Conservation (phyloP, 2,888 invertebrate genomes). For the Catocala sponsa region DNA sequence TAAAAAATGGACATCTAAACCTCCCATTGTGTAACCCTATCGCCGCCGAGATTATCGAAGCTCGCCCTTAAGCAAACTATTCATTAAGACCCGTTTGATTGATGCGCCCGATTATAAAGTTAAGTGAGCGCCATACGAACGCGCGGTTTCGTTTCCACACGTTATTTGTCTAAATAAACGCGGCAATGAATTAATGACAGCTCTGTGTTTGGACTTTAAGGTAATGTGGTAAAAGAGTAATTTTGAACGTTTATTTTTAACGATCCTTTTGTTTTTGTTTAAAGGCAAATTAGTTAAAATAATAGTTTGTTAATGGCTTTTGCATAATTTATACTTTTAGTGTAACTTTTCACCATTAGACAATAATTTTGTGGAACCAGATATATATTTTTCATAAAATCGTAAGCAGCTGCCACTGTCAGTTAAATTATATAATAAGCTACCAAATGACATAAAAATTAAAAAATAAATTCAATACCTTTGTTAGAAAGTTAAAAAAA, state of each 20-base stretch:
- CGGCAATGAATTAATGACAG: conserved; percentile 43
- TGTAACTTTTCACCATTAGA: too few relatives aligned
- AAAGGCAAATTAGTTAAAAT: background rate
- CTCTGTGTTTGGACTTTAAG: conserved; percentile 12
- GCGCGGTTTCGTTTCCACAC: conserved; percentile 50
- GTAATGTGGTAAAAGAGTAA: conserved; percentile 10
- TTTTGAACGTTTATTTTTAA: conserved; percentile 8
- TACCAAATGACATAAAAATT: too few relatives aligned
- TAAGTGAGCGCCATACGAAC: conserved; percentile 55
- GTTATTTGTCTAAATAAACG: conserved; percentile 49
- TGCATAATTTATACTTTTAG: background rate
- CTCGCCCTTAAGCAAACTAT: conserved; percentile 75
- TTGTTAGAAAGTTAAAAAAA: too few relatives aligned
- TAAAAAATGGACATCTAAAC: conserved; percentile 59
- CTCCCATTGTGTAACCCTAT: conserved; percentile 71
- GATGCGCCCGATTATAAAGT: conserved; percentile 71
- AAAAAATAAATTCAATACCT: too few relatives aligned
- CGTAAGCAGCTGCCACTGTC: too few relatives aligned
- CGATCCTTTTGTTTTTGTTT: conserved; percentile 3
- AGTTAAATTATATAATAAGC: too few relatives aligned
- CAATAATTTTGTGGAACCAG: too few relatives aligned
- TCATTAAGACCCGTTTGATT: conserved; percentile 78
- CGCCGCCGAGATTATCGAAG: conserved; percentile 68
- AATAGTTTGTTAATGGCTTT: background rate
- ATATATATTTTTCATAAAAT: background rate